Conservation (phyloP, 2,888 invertebrate species). For the Oxycera nigricornis region DNA sequence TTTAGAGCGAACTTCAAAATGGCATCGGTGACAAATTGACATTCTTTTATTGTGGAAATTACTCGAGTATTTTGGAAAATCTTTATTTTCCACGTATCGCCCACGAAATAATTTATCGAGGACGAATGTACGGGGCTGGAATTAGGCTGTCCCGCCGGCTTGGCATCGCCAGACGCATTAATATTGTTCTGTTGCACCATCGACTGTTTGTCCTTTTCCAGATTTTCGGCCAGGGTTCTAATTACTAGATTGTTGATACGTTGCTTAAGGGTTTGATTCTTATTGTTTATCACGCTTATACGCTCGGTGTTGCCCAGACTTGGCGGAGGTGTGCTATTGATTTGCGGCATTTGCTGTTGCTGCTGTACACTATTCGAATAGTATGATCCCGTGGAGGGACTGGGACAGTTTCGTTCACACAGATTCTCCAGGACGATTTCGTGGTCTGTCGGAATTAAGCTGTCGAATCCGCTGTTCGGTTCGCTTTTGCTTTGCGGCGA, state of each 20-base stretch:
- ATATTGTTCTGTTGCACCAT: slow-evolving; percentile 51
- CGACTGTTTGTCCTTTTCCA: slow-evolving; percentile 63
- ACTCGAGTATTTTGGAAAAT: slow-evolving; percentile 83
- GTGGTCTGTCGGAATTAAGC: slow-evolving; percentile 56
- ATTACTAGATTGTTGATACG: slow-evolving; percentile 87
- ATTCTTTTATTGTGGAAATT: slow-evolving; percentile 80
- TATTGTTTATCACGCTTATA: slow-evolving; percentile 52
- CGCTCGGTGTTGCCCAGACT: slow-evolving; percentile 57
- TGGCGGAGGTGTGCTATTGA: slow-evolving; percentile 19
- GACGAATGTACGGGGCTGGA: slow-evolving; percentile 56
- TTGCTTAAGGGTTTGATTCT: slow-evolving; percentile 83
- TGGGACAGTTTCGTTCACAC: slow-evolving; percentile 61
- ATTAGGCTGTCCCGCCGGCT: slow-evolving; percentile 60
- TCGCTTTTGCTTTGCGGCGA: slow-evolving; percentile 54
- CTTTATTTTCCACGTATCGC: slow-evolving; percentile 82
- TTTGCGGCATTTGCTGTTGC: slow-evolving; percentile 49
- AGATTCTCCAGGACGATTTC: slow-evolving; percentile 61
- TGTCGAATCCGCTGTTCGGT: slow-evolving; percentile 61
- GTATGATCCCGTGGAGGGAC: slow-evolving; percentile 68
- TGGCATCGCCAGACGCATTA: slow-evolving; percentile 56
- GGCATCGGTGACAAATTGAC: slow-evolving; percentile 77
- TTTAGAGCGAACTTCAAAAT: slow-evolving; percentile 67
- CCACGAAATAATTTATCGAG: slow-evolving; percentile 61
- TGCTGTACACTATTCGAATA: slow-evolving; percentile 70
- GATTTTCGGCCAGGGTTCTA: slow-evolving; percentile 89